Conservation (phyloP, 2,888 invertebrate genomes). For the Drosophila lutescens region DNA sequence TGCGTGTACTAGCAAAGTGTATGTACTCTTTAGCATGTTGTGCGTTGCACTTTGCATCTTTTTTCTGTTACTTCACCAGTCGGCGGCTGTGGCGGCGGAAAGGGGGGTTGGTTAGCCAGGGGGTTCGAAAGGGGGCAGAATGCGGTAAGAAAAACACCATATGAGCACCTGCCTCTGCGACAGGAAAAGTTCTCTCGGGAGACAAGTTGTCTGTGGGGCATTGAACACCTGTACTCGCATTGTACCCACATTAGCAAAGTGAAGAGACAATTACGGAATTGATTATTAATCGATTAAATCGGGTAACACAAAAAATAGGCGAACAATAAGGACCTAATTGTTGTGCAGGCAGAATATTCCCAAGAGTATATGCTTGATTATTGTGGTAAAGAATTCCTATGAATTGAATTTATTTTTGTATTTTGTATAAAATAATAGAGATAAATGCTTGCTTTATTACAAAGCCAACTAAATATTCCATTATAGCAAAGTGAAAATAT, state of each 20-base stretch:
- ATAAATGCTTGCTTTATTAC: neutral
- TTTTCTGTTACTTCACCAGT: conserved; percentile 35
- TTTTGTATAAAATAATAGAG: neutral
- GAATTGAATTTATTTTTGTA: neutral
- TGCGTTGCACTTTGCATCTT: conserved; percentile 34
- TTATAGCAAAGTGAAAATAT: neutral
- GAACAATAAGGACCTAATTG: neutral
- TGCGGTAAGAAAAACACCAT: conserved; percentile 2
- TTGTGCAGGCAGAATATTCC: neutral
- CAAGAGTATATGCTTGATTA: too few species aligned
- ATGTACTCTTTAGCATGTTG: conserved; percentile 15
- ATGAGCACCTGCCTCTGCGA: conserved; percentile 16
- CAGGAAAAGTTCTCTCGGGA: conserved; percentile 5
- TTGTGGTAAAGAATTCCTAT: neutral
- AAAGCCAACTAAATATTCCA: neutral
- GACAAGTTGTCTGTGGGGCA: conserved; percentile 7
- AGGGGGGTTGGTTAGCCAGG: neutral
- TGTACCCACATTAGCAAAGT: conserved; percentile 1
- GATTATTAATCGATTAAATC: conserved; percentile 26
- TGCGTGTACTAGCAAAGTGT: conserved; percentile 2
- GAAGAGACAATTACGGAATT: neutral
- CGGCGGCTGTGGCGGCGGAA: conserved; percentile 4
- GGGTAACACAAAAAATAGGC: neutral
- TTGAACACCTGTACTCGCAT: conserved; percentile 12
- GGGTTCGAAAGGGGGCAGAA: neutral